Conservation (phyloP, 2,888 invertebrate species). For the Bellardia pandia region DNA sequence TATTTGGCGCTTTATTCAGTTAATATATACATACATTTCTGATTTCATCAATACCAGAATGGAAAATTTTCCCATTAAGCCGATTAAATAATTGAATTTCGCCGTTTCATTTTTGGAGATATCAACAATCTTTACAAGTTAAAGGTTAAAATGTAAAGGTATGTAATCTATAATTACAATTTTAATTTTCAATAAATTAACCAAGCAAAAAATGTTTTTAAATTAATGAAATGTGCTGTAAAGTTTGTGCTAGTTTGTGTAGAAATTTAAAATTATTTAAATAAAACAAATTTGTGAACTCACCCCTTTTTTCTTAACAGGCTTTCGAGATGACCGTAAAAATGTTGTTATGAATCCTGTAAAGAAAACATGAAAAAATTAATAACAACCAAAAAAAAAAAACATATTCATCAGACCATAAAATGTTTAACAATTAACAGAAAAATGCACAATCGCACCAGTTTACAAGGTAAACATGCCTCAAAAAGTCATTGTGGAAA, state of each 20-base stretch:
- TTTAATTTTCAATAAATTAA: too few relatives aligned
- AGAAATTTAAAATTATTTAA: constrained; percentile 5
- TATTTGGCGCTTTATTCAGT: too few relatives aligned
- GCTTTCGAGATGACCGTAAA: constrained; percentile 29
- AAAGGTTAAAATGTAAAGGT: too few relatives aligned
- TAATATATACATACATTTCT: too few relatives aligned
- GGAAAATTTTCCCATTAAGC: too few relatives aligned
- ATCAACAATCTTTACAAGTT: too few relatives aligned
- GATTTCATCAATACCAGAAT: too few relatives aligned
- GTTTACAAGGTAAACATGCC: constrained; percentile 79
- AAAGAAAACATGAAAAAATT: constrained; percentile 61
- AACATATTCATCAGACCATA: constrained; percentile 78
- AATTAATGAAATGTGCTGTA: too few relatives aligned
- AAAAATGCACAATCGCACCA: constrained; percentile 76
- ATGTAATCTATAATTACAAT: too few relatives aligned
- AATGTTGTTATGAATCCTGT: constrained; percentile 45
- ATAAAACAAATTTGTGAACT: constrained; percentile 29
- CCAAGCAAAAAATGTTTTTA: too few relatives aligned
- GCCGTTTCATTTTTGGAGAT: too few relatives aligned
- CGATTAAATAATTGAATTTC: too few relatives aligned
- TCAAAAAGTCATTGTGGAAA: constrained; percentile 73
- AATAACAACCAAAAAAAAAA: constrained; percentile 39
- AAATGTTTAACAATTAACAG: constrained; percentile 82
- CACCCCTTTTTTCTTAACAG: constrained; percentile 6
- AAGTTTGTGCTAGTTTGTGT: background rate